Conservation (phyloP, 2,797 vertebrate genomes). For the Hirundo rustica region DNA sequence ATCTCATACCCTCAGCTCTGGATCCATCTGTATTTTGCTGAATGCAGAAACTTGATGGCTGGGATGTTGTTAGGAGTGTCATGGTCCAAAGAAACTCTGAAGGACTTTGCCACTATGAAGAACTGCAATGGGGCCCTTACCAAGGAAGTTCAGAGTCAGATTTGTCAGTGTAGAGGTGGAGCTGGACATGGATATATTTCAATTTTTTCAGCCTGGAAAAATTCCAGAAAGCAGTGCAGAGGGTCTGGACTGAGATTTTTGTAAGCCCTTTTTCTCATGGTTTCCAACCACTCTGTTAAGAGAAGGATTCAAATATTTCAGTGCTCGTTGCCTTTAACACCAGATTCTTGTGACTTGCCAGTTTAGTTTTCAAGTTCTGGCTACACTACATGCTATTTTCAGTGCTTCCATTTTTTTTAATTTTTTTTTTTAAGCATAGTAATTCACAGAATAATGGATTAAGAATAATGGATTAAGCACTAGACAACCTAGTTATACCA, state of each 20-base stretch:
- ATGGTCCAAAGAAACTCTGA: not conserved
- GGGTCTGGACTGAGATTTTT: not conserved
- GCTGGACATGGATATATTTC: not conserved
- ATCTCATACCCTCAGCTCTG: not conserved
- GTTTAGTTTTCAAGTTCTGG: not conserved
- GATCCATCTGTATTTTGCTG: conserved; percentile 28
- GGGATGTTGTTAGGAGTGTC: not conserved
- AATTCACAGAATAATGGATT: not conserved
- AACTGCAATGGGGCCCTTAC: not conserved
- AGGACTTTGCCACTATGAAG: not conserved
- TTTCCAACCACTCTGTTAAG: not conserved
- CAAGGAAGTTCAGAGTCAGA: not conserved
- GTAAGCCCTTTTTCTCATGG: not conserved
- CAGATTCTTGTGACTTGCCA: not conserved
- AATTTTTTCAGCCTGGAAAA: not conserved
- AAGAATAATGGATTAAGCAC: not conserved
- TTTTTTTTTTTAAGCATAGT: not conserved
- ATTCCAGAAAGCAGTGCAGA: not conserved
- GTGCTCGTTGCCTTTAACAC: not conserved
- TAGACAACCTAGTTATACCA: not conserved
- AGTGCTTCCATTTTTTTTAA: not conserved
- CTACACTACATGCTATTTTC: not conserved
- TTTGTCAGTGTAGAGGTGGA: not conserved
- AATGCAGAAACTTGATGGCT: not conserved
- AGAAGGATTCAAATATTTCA: not conserved